Evolutionary conservation across 2,888 invertebrate genomes (phyloP).

Genomic region (Sicus ferrugineus): DNA sequence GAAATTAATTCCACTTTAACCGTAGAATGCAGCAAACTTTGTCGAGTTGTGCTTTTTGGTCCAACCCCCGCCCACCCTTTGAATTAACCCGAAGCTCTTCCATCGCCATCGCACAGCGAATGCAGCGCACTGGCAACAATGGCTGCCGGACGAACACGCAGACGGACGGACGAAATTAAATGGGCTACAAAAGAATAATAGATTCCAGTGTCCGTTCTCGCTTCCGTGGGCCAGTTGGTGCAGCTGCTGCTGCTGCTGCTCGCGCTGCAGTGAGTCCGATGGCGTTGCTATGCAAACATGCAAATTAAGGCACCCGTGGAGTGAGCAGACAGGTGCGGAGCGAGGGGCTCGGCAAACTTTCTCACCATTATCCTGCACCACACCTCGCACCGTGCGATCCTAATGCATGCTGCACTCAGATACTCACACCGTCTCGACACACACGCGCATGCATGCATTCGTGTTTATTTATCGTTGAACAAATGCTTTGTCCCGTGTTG

Average conservation of each 20-base stretch:
- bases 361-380: background rate
- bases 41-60: background rate
- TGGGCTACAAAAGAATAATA: slow-evolving; percentile 32
- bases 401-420: background rate
- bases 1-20: slow-evolving; percentile 12
- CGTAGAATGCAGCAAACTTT: background rate
- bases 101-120: background rate
- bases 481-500: slow-evolving; percentile 42
- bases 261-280: background rate
- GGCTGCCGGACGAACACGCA: background rate
- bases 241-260: background rate
- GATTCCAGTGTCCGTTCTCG: slow-evolving; percentile 13
- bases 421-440: background rate
- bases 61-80: background rate
- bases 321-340: background rate
- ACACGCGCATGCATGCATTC: slow-evolving; percentile 17
- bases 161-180: slow-evolving; percentile 23
- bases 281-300: slow-evolving; percentile 25
- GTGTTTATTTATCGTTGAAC: slow-evolving; percentile 40
- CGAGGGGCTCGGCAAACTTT: slow-evolving; percentile 9
- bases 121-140: slow-evolving; percentile 13
- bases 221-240: background rate
- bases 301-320: slow-evolving; percentile 26
- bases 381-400: background rate
- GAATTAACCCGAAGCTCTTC: slow-evolving; percentile 17